Percentiles rank a stretch among this genome's conserved stretches.
phyloP scores from a whole-genome alignment of 2,113 vertebrate species.

The Pandion haliaetus region DNA sequence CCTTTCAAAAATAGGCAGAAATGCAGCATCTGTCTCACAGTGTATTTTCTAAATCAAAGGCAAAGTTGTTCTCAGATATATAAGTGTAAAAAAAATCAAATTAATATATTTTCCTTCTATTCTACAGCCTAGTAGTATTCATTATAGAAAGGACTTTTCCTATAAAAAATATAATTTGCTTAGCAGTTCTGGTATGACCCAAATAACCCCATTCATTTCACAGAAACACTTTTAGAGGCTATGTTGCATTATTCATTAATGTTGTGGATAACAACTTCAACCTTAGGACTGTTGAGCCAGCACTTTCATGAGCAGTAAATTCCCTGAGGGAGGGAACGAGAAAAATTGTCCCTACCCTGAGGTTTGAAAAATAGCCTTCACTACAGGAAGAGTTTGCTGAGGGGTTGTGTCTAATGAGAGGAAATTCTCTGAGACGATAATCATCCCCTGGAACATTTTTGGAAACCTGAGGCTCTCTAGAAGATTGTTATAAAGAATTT shows the following conservation, averaged over 20 bases:
- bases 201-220: constrained; percentile 68
- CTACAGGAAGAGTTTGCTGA: not conserved
- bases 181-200: constrained; percentile 51
- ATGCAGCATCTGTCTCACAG: not conserved
- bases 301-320: constrained; percentile 26
- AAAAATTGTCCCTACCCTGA: not conserved
- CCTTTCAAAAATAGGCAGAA: constrained; percentile 11
- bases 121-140: constrained; percentile 30
- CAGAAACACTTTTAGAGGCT: constrained; percentile 52
- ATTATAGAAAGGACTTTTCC: not conserved
- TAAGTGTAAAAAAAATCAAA: not conserved
- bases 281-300: constrained; percentile 37
- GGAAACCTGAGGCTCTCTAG: not conserved
- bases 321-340: not conserved
- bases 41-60: not conserved
- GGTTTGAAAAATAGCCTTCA: constrained; percentile 11
- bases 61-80: not conserved
- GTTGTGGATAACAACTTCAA: constrained; percentile 54
- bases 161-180: constrained; percentile 57
- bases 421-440: not conserved
- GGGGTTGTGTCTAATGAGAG: not conserved
- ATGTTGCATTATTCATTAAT: constrained; percentile 59
- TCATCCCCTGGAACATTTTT: not conserved
- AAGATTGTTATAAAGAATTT: not conserved
- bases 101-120: constrained; percentile 37